Evolutionary conservation across 2,888 invertebrate species (phyloP).

Genomic region (Lepidochitona cinerea): DNA sequence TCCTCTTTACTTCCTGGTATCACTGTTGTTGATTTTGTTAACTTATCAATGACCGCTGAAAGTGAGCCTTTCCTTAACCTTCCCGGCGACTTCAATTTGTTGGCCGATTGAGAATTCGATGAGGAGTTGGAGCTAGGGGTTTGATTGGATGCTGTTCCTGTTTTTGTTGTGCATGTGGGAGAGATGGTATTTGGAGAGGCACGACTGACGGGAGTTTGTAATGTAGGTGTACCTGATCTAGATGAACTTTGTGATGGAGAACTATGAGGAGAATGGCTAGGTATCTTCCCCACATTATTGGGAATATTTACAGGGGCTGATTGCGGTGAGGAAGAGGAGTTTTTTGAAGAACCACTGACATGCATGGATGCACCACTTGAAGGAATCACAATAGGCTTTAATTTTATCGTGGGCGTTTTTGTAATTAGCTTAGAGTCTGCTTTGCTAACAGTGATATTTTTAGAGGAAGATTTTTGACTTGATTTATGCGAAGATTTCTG

Average conservation of each 20-base stretch:
- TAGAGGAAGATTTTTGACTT: conserved; percentile 30
- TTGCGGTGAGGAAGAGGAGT: neutral
- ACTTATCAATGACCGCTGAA: conserved; percentile 84
- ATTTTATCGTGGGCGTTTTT: conserved; percentile 61
- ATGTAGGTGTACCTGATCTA: neutral
- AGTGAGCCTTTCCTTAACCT: conserved; percentile 60
- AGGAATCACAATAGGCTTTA: conserved; percentile 80
- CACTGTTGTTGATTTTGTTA: conserved; percentile 72
- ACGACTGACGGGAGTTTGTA: neutral
- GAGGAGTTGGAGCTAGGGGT: conserved; percentile 43
- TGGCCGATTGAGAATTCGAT: conserved; percentile 29
- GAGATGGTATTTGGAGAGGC: conserved; percentile 17
- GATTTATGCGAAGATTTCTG: conserved; percentile 41
- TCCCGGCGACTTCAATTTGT: conserved; percentile 35
- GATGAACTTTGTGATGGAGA: neutral
- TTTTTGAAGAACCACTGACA: neutral
- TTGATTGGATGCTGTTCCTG: conserved; percentile 43
- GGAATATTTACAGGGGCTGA: neutral
- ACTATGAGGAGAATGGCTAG: neutral
- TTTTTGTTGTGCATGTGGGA: conserved; percentile 31
- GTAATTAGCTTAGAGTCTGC: conserved; percentile 56
- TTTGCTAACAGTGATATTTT: conserved; percentile 39
- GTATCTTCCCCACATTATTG: neutral
- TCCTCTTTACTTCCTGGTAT: neutral
- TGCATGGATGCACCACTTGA: conserved; percentile 59